Base-by-base conservation (phyloP, 2,113 vertebrate genomes). In the Sorex araneus region DNA sequence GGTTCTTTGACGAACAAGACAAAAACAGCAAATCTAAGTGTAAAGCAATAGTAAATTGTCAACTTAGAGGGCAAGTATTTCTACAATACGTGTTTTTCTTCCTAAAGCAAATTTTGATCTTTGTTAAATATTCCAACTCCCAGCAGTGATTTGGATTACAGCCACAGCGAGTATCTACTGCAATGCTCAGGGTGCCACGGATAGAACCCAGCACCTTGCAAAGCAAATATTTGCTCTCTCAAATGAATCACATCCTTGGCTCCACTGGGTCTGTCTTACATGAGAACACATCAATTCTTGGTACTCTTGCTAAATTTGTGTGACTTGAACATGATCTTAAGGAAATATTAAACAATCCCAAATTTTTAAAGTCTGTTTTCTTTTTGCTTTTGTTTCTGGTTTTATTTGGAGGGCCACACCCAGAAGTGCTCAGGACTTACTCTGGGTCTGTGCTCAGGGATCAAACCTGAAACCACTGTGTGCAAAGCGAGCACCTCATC, bases 311-410 rank as follows among this genome's bases (percentile, higher is more conserved):
- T 36, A 34, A 54, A 76, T 70, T 18, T 34, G 12, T 7, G 23
- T 3, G 15, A 74, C 19, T n/a, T 30, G 28, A 87, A 80, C 77
- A 16, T 70, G 84, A 88, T 47, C 36, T 2, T 28, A 18, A 89
- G 36, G 45, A 77, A 34, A 45, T 63, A 87, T n/a, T 86, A 78
- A 89, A 89, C 11, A 85, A 89, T 32, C 34, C 34, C 11, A 91
- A 83, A 93, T 30, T n/a, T 28, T 85, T 88, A 64, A 8, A 40
- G 40, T 40, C 40, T 40, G 3, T 40, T 3, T 40, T 40, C 40
- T 40, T 40, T 40, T 40, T 40, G 40, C 40, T 54, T 54, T 54
- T 54, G 54, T 13, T 54, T 10, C 18, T 54, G 54, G 18, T 54
- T 15, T 12, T 54, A 19, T 54, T 54, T 54, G 13, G 54, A 19